Evolutionary conservation across 2,113 vertebrate genomes (phyloP).

Genomic region (Prietella phreatophila): DNA sequence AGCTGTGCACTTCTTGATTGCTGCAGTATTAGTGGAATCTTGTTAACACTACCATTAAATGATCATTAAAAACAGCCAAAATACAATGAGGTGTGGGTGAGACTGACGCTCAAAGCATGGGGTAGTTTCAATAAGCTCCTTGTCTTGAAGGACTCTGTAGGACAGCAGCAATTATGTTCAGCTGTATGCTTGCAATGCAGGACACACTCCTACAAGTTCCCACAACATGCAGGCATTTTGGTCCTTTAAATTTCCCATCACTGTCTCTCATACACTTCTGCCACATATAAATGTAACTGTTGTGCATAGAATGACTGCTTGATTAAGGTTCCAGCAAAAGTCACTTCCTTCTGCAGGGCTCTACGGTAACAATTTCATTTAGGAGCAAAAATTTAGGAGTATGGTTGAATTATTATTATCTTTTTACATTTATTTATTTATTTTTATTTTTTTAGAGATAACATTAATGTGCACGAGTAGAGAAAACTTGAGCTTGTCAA

Average conservation of each 20-base stretch:
- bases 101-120: not conserved
- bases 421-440: too few species aligned
- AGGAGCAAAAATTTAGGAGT: too few species aligned
- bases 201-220: conserved; percentile 57
- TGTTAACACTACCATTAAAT: not conserved
- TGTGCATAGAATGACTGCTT: not conserved
- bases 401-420: too few species aligned
- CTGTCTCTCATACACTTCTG: conserved; percentile 24
- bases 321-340: not conserved
- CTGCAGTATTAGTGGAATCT: not conserved
- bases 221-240: not conserved
- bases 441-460: too few species aligned
- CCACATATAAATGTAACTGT: not conserved
- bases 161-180: conserved; percentile 67
- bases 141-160: conserved; percentile 66
- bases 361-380: too few species aligned
- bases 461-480: too few species aligned
- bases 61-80: not conserved
- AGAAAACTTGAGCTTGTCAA: too few species aligned
- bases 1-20: not conserved
- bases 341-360: too few species aligned
- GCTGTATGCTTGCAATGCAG: conserved; percentile 72
- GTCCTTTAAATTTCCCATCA: conserved; percentile 32
- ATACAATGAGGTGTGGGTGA: not conserved
- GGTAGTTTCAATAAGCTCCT: conserved; percentile 67